Evolutionary conservation across 2,113 vertebrate genomes (phyloP).

Genomic region (Sander lucioperca): DNA sequence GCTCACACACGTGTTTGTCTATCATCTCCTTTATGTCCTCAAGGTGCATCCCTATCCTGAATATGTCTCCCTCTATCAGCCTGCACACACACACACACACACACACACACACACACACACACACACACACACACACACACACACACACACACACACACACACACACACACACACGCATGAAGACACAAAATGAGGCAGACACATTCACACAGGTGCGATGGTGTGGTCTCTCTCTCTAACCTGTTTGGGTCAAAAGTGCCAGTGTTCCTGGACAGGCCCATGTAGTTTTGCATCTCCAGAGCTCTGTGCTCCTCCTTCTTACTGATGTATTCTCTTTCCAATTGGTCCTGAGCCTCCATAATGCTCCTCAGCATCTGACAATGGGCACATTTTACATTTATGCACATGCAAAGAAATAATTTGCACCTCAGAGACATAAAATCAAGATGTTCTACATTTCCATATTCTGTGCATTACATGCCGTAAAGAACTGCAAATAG

Average conservation of each 20-base stretch:
- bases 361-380: conserved; percentile 87
- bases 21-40: conserved; percentile 89
- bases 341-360: conserved; percentile 85
- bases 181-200: neutral
- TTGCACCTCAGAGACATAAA: neutral
- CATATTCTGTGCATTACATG: too few species aligned
- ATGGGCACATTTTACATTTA: neutral
- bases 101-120: neutral
- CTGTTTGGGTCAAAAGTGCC: conserved; percentile 91
- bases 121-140: neutral
- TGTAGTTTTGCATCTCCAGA: conserved; percentile 87
- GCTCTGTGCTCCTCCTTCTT: conserved; percentile 86
- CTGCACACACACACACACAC: conserved; percentile 68
- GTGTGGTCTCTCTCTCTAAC: conserved; percentile 67
- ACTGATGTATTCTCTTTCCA: conserved; percentile 89
- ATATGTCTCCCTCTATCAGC: conserved; percentile 89
- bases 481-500: neutral
- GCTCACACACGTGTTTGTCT: conserved; percentile 74
- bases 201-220: neutral
- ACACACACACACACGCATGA: neutral
- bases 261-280: conserved; percentile 76
- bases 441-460: neutral
- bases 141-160: neutral
- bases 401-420: neutral
- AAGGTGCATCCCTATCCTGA: conserved; percentile 88